Evolutionary conservation across 2,888 invertebrate species (phyloP), one percentile per base, ranked within the genome.

Genomic region (Galerucella nymphaeae): DNA sequence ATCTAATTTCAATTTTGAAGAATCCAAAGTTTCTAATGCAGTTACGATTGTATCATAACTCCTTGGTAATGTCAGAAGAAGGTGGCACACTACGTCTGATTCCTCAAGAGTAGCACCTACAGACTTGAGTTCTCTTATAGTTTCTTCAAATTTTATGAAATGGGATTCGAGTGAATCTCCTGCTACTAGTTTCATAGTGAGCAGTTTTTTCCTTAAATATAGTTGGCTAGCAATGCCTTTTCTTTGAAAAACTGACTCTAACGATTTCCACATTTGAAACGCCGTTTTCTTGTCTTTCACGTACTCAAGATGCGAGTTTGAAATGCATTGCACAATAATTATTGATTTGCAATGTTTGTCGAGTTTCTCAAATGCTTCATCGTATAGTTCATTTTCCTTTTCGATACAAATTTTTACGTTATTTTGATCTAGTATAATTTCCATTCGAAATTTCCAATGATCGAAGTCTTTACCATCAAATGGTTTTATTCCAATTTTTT

Each of bases 151-250:
- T 48, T 75, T 76, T 16, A 76, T 42, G 70, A 77, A 78, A 53
- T 79, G 77, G 23, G 58, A 68, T 72, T 80, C 80, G 48, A 81
- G 66, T 41, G 70, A 59, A 16, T 76, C 79, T 50, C 58, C 66
- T 67, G 58, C 38, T 57, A 70, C 57, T 2, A 77, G 58, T 58
- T 78, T 78, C 78, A 80, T 76, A 42, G 77, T 76, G 16, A 81
- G 45, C 62, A 81, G 68, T 72, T 77, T 78, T 64, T 66, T 81
- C 61, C 80, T 66, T 53, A 80, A 70, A 62, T 75, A 78, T 11
- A 80, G 55, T 68, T 81, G 80, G n/a, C 73, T 78, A 16, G 79
- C 77, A 42, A 81, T 65, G 4, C 79, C 79, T 71, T 78, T 80
- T 62, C 78, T 77, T 73, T 79, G 76, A 65, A 80, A 80, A 13